Evolutionary conservation across 2,888 invertebrate genomes (phyloP), one percentile per base, ranked within the genome.

Genomic region (Polia nebulosa): DNA sequence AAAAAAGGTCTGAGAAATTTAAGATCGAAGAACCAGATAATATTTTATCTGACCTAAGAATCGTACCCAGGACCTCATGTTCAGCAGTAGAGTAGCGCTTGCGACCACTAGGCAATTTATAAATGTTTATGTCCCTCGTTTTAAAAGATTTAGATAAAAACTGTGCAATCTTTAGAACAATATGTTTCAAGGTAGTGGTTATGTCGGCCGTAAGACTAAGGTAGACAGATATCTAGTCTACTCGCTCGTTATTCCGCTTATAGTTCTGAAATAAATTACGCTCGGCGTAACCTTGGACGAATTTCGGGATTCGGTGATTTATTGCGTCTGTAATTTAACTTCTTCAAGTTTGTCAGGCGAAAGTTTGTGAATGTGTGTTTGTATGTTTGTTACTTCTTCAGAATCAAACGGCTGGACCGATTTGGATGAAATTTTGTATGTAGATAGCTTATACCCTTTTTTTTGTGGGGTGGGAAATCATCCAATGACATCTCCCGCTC

Each of bases 181-280:
- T 61, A 61, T 58, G 59, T 58, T 59, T 29, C 56, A 67, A 78
- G 83, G 66, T 77, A 66, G 44, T 56, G 51, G 67, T 62, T 68
- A 61, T 66, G 76, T 58, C 59, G 63, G 49, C 63, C 60, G 55
- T 76, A 72, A 80, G 49, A 57, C 20, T 73, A 70, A 82, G 84
- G 76, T n/a, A n/a, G n/a, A n/a, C n/a, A n/a, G n/a, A n/a, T n/a
- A n/a, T 63, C 71, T 78, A 52, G 39, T 44, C 41, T 52, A 61
- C 32, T 59, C 44, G 25, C 51, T 29, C 60, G 27, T 60, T 64
- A 58, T 53, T 67, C 39, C 13, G 45, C 25, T 49, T 51, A 22
- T 49, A 64, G 51, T 69, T 60, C 53, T n/a, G 25, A 74, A 73
- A 79, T 78, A 74, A 57, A 60, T 34, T 22, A 52, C 17, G 25